Conservation (phyloP, 2,113 vertebrate genomes). For the Melierax canorus region DNA sequence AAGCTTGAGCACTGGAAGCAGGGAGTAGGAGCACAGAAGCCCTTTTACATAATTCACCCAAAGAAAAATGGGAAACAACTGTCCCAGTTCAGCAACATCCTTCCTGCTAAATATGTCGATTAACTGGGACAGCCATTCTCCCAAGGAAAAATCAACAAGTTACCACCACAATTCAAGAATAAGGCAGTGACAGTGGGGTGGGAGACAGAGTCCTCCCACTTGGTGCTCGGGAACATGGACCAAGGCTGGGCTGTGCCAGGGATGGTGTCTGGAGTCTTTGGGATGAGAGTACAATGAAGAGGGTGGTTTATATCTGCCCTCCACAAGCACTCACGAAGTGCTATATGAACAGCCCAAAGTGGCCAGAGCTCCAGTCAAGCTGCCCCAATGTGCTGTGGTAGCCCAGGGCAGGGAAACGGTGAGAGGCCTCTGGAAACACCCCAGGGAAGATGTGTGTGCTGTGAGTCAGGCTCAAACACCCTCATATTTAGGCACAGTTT, state of each 20-base stretch:
- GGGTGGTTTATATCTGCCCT: neutral
- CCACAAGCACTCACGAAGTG: too few relatives aligned
- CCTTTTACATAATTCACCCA: neutral
- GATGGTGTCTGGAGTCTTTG: neutral
- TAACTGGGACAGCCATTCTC: neutral
- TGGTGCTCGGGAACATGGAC: neutral
- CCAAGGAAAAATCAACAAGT: neutral
- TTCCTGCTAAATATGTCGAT: neutral
- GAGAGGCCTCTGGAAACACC: neutral
- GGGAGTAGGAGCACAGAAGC: neutral
- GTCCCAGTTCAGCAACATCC: neutral
- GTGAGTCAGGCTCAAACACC: neutral
- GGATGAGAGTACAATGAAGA: neutral
- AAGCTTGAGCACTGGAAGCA: neutral
- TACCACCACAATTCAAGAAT: neutral
- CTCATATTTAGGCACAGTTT: neutral
- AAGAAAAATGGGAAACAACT: neutral
- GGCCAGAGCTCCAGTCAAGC: neutral
- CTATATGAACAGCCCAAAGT: neutral
- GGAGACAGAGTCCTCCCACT: neutral
- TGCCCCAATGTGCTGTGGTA: rapidly evolving
- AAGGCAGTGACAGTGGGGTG: rapidly evolving
- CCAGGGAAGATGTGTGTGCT: neutral
- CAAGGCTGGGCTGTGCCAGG: neutral
- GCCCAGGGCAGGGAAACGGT: neutral